Evolutionary conservation across 64 coral and sea anemone species (phyloP).

Genomic region (Stichodactyla helianthus): DNA sequence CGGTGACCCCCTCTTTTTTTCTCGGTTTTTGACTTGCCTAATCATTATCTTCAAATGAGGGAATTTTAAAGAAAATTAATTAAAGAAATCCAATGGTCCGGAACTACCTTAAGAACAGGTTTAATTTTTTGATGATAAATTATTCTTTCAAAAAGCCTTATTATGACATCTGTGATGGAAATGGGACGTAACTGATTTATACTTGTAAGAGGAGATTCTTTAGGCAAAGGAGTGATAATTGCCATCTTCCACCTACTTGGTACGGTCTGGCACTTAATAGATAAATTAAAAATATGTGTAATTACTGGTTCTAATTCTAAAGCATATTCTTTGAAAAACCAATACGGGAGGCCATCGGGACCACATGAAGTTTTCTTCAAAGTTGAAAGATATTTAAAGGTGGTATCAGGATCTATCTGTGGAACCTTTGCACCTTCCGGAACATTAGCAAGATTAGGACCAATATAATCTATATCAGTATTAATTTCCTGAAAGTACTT

Average conservation of each 20-base stretch:
- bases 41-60: too few relatives aligned
- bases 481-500: too few relatives aligned
- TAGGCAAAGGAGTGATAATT: slow-evolving; percentile 35
- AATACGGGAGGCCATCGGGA: slow-evolving; percentile 27
- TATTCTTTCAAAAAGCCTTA: slow-evolving; percentile 37
- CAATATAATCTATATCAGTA: too few relatives aligned
- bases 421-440: too few relatives aligned
- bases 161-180: slow-evolving; percentile 32
- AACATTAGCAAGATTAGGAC: too few relatives aligned
- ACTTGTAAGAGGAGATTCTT: slow-evolving; percentile 29
- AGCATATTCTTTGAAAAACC: slow-evolving; percentile 30
- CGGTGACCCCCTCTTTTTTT: too few relatives aligned
- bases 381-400: slow-evolving; percentile 14
- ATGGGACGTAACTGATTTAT: slow-evolving; percentile 34
- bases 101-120: not conserved
- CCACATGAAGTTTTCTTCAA: slow-evolving; percentile 19
- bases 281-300: slow-evolving; percentile 38
- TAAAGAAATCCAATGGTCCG: too few relatives aligned
- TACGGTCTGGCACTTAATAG: slow-evolving; percentile 33
- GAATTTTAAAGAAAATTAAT: too few relatives aligned
- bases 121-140: slow-evolving; percentile 28
- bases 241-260: slow-evolving; percentile 33
- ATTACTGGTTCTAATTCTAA: slow-evolving; percentile 32
- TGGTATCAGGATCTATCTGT: too few relatives aligned
- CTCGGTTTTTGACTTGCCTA: too few relatives aligned